Conservation (phyloP, 2,888 invertebrate genomes). For the Imbricaverruca yamaguchii region DNA sequence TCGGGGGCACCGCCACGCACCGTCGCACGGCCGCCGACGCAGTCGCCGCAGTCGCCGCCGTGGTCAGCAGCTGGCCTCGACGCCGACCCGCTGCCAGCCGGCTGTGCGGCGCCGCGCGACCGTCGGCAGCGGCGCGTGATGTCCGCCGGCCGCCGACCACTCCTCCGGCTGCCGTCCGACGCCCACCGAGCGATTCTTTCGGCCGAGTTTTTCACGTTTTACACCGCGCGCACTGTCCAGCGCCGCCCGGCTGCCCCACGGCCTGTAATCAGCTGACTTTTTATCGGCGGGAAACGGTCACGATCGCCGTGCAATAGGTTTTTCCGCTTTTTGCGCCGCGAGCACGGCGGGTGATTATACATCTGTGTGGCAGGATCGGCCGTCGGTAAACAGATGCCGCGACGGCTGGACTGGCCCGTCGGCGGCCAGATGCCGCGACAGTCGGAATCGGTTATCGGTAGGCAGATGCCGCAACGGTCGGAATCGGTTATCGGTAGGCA, state of each 20-base stretch:
- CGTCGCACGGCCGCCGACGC: not conserved
- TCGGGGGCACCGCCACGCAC: not conserved
- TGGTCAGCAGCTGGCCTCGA: not conserved
- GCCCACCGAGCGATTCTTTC: not conserved
- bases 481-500: no score
- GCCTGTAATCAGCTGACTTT: slow-evolving; percentile 8
- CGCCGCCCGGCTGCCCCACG: not conserved
- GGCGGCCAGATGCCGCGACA: not conserved
- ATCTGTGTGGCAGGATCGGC: not conserved
- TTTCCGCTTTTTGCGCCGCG: not conserved
- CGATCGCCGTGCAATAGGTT: not conserved
- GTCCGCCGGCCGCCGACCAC: not conserved
- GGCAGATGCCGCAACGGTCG: no score
- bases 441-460: not conserved
- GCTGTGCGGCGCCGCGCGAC: not conserved
- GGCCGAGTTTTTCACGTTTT: not conserved
- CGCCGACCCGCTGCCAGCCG: not conserved
- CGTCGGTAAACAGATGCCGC: no score
- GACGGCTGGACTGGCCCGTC: not conserved
- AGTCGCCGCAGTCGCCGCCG: not conserved
- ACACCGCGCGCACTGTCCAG: not conserved
- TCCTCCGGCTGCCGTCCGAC: not conserved
- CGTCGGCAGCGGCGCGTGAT: not conserved
- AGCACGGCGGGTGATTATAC: not conserved
- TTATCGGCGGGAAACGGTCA: not conserved